Conservation (phyloP, 92 coral and sea anemone species). For the Siderastrea siderea region DNA sequence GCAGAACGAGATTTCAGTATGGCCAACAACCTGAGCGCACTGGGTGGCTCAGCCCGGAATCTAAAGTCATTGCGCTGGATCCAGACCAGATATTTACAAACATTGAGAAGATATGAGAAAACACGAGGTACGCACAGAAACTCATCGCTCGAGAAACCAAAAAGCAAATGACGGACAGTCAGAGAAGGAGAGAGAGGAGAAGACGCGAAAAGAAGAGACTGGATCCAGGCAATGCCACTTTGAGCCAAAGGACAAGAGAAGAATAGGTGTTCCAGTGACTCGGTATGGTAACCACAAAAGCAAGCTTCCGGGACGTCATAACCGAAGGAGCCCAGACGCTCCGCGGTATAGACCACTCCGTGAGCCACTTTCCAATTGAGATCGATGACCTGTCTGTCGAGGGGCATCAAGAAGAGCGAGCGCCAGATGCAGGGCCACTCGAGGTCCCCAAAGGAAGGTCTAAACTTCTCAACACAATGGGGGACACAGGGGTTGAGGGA, state of each 20-base stretch:
- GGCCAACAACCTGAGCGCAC: background rate
- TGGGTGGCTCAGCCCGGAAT: constrained; percentile 22
- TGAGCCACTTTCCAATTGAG: constrained; percentile 54
- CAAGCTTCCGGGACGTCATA: constrained; percentile 1
- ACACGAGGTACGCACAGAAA: constrained; percentile 2
- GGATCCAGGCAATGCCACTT: constrained; percentile 26
- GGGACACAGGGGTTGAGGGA: too few species aligned
- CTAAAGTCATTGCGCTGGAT: constrained; percentile 18
- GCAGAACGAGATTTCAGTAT: background rate
- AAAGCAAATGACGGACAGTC: constrained; percentile 1
- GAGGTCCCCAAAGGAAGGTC: background rate
- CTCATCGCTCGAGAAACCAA: constrained; percentile 25
- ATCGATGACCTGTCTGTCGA: background rate
- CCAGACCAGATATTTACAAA: constrained; percentile 33
- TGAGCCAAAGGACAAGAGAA: constrained; percentile 22
- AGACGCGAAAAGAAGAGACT: background rate
- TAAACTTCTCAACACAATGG: background rate
- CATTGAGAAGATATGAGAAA: background rate
- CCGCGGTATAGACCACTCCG: constrained; percentile 38
- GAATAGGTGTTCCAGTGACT: constrained; percentile 25
- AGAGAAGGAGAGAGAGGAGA: background rate
- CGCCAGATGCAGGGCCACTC: constrained; percentile 42
- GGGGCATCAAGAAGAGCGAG: background rate
- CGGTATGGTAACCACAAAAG: constrained; percentile 1
- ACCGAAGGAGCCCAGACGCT: constrained; percentile 32